phyloP scores from a whole-genome alignment of 1,140 invertebrate species.

The Scaptodrosophila lebanonensis region DNA sequence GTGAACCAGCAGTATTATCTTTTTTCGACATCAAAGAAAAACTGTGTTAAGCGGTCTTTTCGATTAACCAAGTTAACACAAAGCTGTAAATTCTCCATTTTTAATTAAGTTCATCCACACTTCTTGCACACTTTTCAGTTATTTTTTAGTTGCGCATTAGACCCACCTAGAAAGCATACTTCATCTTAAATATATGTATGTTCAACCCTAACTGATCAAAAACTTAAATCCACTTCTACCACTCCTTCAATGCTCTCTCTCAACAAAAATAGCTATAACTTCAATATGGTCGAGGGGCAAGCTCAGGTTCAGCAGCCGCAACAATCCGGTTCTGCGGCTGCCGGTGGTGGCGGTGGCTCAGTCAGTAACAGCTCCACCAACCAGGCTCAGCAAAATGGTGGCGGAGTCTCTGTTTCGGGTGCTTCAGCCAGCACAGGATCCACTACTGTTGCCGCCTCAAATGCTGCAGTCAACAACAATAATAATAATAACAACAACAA shows the following conservation, averaged over 20 bases:
- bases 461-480: constrained; percentile 68
- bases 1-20: constrained; percentile 57
- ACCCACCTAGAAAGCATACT: too few species aligned
- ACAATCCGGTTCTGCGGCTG: constrained; percentile 7
- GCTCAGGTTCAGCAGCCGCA: constrained; percentile 51
- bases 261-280: constrained; percentile 21
- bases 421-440: constrained; percentile 16
- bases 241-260: background rate
- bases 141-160: too few species aligned
- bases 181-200: too few species aligned
- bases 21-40: background rate
- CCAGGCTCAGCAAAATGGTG: constrained; percentile 65
- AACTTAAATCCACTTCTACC: too few species aligned
- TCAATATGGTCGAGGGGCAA: constrained; percentile 65
- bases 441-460: constrained; percentile 20
- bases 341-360: constrained; percentile 21
- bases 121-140: too few species aligned
- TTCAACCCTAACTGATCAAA: too few species aligned
- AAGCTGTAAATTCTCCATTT: too few species aligned
- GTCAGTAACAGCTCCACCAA: constrained; percentile 31
- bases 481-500: constrained; percentile 79
- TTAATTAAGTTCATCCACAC: too few species aligned
- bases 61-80: too few species aligned
- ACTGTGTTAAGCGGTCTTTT: background rate
- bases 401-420: constrained; percentile 26